phyloP scores from a whole-genome alignment of 1,140 invertebrate species.

The Saccostrea glomerata region DNA sequence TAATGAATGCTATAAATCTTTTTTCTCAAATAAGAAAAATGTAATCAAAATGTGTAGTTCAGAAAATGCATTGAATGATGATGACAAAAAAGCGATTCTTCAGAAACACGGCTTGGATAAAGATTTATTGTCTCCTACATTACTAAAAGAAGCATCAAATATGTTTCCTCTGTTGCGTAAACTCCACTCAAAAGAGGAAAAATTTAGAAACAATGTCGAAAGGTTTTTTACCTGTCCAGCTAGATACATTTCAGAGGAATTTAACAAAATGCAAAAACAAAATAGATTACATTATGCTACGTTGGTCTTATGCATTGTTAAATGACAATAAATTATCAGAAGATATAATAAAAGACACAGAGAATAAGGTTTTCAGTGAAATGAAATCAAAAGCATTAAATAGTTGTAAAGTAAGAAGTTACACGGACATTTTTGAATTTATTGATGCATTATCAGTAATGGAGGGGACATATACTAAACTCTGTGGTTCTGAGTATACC shows the following conservation, averaged over 20 bases:
- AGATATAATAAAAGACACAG: too few species aligned
- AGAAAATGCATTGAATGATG: too few species aligned
- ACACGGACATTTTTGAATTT: neutral
- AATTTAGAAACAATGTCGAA: neutral
- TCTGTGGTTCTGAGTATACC: neutral
- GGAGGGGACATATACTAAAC: conserved; percentile 17
- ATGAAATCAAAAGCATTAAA: neutral
- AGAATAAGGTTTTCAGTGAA: too few species aligned
- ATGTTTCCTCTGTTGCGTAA: neutral
- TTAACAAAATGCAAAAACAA: too few species aligned
- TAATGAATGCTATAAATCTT: too few species aligned
- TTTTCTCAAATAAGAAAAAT: too few species aligned
- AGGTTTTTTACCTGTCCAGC: neutral
- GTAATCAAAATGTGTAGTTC: too few species aligned
- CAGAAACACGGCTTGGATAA: too few species aligned
- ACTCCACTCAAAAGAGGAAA: neutral
- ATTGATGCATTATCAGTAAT: neutral
- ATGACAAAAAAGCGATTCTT: too few species aligned
- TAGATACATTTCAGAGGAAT: neutral
- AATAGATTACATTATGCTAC: too few species aligned
- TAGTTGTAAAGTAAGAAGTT: neutral
- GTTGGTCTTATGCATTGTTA: neutral
- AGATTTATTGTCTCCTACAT: too few species aligned
- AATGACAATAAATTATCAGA: too few species aligned
- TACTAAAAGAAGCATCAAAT: neutral